phyloP scores from a whole-genome alignment of 2,113 vertebrate species.

The Aegypius monachus region DNA sequence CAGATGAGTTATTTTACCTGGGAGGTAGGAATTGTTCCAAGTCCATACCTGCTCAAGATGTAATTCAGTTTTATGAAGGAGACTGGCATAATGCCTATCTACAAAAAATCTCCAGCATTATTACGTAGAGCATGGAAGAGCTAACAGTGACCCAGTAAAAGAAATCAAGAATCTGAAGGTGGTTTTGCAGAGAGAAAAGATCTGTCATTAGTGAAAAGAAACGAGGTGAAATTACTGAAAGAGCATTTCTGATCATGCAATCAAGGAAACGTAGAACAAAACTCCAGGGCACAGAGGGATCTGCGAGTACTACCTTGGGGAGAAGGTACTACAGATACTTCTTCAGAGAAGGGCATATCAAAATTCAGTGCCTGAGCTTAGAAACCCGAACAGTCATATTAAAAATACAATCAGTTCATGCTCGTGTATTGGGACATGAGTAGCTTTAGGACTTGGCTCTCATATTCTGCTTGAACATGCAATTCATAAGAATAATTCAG shows the following conservation, averaged over 20 bases:
- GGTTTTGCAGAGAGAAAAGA: conserved; percentile 14
- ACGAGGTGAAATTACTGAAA: not conserved
- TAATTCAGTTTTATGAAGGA: conserved; percentile 42
- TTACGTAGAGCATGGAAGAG: not conserved
- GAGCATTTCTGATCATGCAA: not conserved
- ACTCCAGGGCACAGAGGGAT: not conserved
- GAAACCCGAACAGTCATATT: not conserved
- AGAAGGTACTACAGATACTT: not conserved
- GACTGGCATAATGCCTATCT: conserved; percentile 51
- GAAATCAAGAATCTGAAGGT: not conserved
- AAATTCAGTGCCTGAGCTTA: not conserved
- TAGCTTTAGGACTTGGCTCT: not conserved
- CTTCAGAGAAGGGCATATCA: not conserved
- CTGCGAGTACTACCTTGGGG: not conserved
- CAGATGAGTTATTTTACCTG: conserved; percentile 42
- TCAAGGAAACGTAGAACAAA: not conserved
- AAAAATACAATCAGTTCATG: not conserved
- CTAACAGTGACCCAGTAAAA: conserved; percentile 33
- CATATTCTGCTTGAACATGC: not conserved
- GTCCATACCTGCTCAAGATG: conserved; percentile 30
- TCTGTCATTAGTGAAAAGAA: conserved; percentile 31
- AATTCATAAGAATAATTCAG: not conserved
- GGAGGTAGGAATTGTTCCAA: conserved; percentile 59
- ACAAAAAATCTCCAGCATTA: not conserved
- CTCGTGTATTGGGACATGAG: not conserved